Base-by-base conservation (phyloP, 2,113 vertebrate genomes). In the Tenebrosternarchus preto region DNA sequence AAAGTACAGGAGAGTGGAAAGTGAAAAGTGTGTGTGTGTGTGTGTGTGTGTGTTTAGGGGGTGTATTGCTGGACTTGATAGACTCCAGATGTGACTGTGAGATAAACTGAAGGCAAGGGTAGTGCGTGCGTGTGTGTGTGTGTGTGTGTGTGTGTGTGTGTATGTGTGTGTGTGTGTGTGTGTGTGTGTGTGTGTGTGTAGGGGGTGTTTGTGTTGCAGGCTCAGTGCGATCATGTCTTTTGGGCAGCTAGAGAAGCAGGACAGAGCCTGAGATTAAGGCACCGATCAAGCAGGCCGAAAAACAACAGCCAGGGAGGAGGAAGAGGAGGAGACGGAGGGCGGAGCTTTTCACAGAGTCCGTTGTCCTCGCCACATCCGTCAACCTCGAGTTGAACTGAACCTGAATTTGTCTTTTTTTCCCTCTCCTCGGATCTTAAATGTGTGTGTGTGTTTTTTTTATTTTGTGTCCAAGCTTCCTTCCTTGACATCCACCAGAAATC, bases 81-180 rank as follows among this genome's bases (percentile, higher is more conserved):
- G 92, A 92, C 89, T 93, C 94, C 94, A 94, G 93, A 94, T 94
- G 92, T 93, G 92, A 88, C 90, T 92, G 87, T 91, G 86, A 92
- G 92, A 93, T 94, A 94, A 94, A 93, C 92, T 91, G 85, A 89
- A 92, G 92, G 90, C 90, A 89, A 86, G 86, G 79, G 60, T 20
- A 50, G 43, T 12, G 43, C 43, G 73, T 87, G 89, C 90, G 90
- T 93, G 91, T 92, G 91, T 92, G 89, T 86, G 85, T 91, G 82
- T 88, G 90, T 91, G 90, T 93, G 92, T 92, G 93, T 92, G 90
- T 88, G 85, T 91, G 60, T 66, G 75, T 0, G 76, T 24, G 76
- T 17, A 53, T 70, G 90, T 93, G 91, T 92, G 91, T 92, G 89
- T 86, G 85, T 91, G 82, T 88, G 90, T 91, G 90, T 93, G 92